A percentile compares a stretch with the other conserved stretches of the same genome.
These are phyloP conservation scores for Ophiothrix spiculata DNA, from an alignment of 35 echinoderm and acorn worm species.

Conservation along the genomic window DNA sequence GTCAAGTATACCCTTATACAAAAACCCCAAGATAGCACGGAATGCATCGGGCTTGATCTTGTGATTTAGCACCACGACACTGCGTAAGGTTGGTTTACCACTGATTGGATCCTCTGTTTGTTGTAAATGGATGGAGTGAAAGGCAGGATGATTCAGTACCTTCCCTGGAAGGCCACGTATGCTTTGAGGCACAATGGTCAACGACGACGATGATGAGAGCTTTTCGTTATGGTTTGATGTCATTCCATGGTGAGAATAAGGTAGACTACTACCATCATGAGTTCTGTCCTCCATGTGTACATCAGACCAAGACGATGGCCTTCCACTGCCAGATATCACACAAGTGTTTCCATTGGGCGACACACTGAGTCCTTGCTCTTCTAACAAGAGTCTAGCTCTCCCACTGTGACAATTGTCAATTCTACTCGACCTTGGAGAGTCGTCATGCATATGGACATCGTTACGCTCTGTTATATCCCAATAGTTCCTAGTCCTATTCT, in stretches of 20 bases:
- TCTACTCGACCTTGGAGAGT: neutral
- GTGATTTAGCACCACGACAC: constrained; percentile 69
- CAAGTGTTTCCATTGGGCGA: constrained; percentile 91
- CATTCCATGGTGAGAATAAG: neutral
- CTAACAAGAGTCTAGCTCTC: constrained; percentile 31
- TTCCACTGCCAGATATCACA: constrained; percentile 39
- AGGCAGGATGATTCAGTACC: constrained; percentile 65
- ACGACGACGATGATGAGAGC: neutral
- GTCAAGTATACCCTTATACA: constrained; percentile 73
- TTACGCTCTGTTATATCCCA: neutral
- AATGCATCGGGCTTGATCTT: constrained; percentile 91
- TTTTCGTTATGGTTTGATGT: constrained; percentile 13
- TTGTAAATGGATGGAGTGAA: constrained; percentile 88
- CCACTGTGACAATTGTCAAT: constrained; percentile 18
- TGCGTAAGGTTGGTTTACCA: constrained; percentile 57
- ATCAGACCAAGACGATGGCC: constrained; percentile 7
- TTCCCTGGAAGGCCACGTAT: constrained; percentile 71
- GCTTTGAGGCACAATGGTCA: constrained; percentile 49
- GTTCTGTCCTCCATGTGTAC: constrained; percentile 34
- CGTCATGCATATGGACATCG: neutral
- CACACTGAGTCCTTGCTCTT: constrained; percentile 75
- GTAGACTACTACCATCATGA: neutral
- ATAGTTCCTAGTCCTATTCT: neutral
- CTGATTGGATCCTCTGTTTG: constrained; percentile 66
- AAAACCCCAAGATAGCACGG: constrained; percentile 64